Evolutionary conservation across 2,888 invertebrate species (phyloP).

Genomic region (Drosophila subquinaria): DNA sequence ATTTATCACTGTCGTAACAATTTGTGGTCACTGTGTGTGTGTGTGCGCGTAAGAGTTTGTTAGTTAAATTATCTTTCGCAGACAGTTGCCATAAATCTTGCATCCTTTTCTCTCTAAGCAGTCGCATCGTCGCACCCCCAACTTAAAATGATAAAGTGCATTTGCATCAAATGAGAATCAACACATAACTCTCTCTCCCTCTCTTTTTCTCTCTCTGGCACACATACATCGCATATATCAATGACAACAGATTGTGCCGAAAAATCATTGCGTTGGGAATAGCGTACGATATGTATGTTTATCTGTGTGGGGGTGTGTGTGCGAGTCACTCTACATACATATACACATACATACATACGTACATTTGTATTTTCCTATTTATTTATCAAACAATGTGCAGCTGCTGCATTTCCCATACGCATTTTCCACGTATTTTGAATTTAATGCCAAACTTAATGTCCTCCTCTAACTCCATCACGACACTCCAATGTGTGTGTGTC

Average conservation of each 20-base stretch:
- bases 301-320: constrained; percentile 8
- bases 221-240: constrained; percentile 43
- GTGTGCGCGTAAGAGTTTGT: constrained; percentile 45
- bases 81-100: constrained; percentile 50
- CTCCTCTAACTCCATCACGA: neutral
- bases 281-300: constrained; percentile 15
- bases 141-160: constrained; percentile 50
- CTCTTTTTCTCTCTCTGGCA: neutral
- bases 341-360: constrained; percentile 2
- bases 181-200: neutral
- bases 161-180: constrained; percentile 16
- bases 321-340: constrained; percentile 4
- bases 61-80: constrained; percentile 58
- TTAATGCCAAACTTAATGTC: constrained; percentile 62
- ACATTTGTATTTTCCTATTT: constrained; percentile 50
- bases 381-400: constrained; percentile 75
- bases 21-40: constrained; percentile 43
- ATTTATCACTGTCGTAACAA: constrained; percentile 71
- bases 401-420: constrained; percentile 77
- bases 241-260: constrained; percentile 62
- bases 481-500: neutral
- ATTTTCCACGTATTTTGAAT: constrained; percentile 66
- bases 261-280: constrained; percentile 64
- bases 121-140: constrained; percentile 14
- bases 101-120: constrained; percentile 52